Base-by-base conservation (phyloP, 37 sponge, comb jelly and placozoan genomes). In the Crambe crambe region DNA sequence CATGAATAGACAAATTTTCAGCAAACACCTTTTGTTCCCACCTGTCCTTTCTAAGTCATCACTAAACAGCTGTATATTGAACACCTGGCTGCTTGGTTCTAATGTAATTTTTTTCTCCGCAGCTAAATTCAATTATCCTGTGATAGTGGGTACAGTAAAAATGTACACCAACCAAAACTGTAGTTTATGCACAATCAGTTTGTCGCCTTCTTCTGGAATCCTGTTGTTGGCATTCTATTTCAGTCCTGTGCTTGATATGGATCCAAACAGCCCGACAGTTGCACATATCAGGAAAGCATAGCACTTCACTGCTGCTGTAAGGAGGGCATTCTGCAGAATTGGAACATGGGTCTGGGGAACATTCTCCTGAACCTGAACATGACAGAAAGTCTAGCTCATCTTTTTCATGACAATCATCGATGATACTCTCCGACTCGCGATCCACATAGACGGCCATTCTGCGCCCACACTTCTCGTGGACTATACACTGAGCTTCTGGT, bases 211-310 rank as follows among this genome's bases (percentile, higher is more conserved):
- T n/a, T n/a, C n/a, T n/a, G n/a, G n/a, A n/a, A n/a, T n/a, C n/a
- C n/a, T n/a, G n/a, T n/a, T n/a, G n/a, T 3, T 66, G 36, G 23
- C 91, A 90, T 26, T 86, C n/a, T n/a, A 90, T 83, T 35, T 76
- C 51, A 8, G 54, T 78, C 25, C 87, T 78, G 22, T 73, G 56
- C 35, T 65, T 17, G 2, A 2, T 27, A 18, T 62, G 65, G 9
- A 80, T 29, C 83, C 86, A 81, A 34, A 66, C 10, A 6, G 78
- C 61, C 31, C 56, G 58, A 54, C 83, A 83, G 9, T 73, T 75
- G 63, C 91, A 90, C 37, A 65, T 66, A 26, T 26, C 36, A 0
- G 56, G 56, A 36, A 91, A 51, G 60, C 92, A 91, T 10, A 83
- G 10, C 42, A 70, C 70, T 36, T 70, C 42, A 70, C 37, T 40